Base-by-base conservation (phyloP, 2,113 vertebrate genomes). In the Calidris pygmaea region DNA sequence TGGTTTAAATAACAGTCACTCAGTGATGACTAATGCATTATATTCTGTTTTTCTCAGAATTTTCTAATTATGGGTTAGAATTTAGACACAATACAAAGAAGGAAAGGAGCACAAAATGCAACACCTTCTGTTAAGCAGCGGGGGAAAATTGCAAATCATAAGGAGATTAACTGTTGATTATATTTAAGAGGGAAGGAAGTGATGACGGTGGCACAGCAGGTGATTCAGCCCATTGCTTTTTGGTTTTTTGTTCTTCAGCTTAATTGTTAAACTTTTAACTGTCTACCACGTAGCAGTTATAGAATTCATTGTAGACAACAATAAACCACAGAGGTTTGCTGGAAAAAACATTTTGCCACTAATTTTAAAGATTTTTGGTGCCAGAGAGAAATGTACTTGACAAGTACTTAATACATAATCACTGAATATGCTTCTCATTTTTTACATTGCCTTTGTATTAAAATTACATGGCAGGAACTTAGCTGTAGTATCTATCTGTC, bases 101-200 rank as follows among this genome's bases (percentile, higher is more conserved):
- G 37, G 41, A 80, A 71, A 26, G 63, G 43, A 89, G 58, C 14
- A 79, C 32, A 92, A 78, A 94, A 93, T 79, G 52, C 48, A 87
- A 52, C 56, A 94, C 66, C 32, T 95, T 94, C 89, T 91, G 77
- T 82, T 95, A 68, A 78, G 81, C 70, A 87, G 73, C 52, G 52
- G 77, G 72, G n/a, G 32, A 84, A 56, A 53, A 78, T 8, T 85
- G 56, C 47, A 89, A 50, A 82, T 93, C 10, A 11, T 87, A 91
- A 53, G 47, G 88, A 85, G 50, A 83, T 85, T 71, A 89, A 85
- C 34, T 73, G 65, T 58, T 71, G 62, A 41, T 79, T 75, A 5
- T 80, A 45, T 95, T 67, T 86, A 53, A 85, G 75, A 63, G 55
- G 29, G n/a, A 29, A 80, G 59, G 76, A 88, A 86, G 68, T 27